Evolutionary conservation across 2,113 vertebrate genomes (phyloP).

Genomic region (Notarius quadriscutis): DNA sequence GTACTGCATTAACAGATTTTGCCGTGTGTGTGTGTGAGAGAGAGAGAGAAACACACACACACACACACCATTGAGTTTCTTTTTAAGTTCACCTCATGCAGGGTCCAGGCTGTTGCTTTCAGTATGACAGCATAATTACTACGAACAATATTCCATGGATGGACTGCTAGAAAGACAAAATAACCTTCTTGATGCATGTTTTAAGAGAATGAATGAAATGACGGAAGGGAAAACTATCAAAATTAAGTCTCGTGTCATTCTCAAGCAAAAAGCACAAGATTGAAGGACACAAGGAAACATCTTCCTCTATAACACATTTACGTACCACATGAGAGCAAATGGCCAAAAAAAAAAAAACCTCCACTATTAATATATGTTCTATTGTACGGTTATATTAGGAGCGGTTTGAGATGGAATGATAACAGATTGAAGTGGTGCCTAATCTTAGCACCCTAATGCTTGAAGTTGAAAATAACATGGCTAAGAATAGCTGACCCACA

Average conservation of each 20-base stretch:
- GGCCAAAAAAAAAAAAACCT: slow-evolving; percentile 74
- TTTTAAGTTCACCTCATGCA: background rate
- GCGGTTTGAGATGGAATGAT: slow-evolving; percentile 93
- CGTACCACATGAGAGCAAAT: slow-evolving; percentile 81
- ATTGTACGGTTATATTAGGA: slow-evolving; percentile 91
- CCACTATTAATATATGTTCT: slow-evolving; percentile 93
- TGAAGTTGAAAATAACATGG: slow-evolving; percentile 95
- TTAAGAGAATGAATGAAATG: background rate
- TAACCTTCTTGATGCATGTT: background rate
- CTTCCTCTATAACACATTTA: slow-evolving; percentile 56
- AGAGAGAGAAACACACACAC: too few species aligned
- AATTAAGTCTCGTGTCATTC: background rate
- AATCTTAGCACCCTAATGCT: slow-evolving; percentile 98
- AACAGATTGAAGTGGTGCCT: slow-evolving; percentile 85
- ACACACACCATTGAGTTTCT: background rate
- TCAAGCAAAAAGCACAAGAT: background rate
- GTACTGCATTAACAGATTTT: background rate
- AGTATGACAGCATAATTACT: slow-evolving; percentile 5
- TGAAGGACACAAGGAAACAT: background rate
- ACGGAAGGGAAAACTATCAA: background rate
- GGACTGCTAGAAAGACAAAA: background rate
- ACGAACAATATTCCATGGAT: background rate
- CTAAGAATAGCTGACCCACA: slow-evolving; percentile 99
- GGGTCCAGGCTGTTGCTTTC: slow-evolving; percentile 2
- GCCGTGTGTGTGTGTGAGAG: too few species aligned